phyloP scores from a whole-genome alignment of 1,140 invertebrate species.

The Drosophila virilis region DNA sequence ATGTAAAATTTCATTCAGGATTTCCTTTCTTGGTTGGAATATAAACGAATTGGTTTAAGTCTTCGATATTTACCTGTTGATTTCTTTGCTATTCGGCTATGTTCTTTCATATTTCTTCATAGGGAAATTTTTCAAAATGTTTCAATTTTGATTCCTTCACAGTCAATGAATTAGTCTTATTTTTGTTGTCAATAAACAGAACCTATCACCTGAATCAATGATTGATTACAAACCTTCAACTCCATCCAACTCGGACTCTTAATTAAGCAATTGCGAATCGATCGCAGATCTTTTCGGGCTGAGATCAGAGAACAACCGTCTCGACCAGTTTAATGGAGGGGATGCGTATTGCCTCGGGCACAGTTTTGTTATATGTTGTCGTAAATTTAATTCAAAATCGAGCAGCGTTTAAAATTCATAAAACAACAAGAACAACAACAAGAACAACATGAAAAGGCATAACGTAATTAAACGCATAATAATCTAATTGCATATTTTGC shows the following conservation, averaged over 20 bases:
- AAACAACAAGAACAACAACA: conserved; percentile 10
- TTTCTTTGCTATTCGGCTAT: no score
- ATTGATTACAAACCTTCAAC: conserved; percentile 21
- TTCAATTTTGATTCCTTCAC: no score
- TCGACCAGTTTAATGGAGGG: not conserved
- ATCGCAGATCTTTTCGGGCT: not conserved
- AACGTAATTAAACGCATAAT: conserved; percentile 82
- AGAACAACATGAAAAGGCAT: conserved; percentile 48
- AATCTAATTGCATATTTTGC: conserved; percentile 83
- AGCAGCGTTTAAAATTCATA: conserved; percentile 47
- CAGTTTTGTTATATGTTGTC: conserved; percentile 9
- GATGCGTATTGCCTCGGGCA: not conserved
- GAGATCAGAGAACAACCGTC: not conserved
- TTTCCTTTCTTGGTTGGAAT: not conserved
- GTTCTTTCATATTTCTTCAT: no score
- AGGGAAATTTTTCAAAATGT: no score
- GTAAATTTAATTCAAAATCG: conserved; percentile 37
- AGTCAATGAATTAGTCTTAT: not conserved
- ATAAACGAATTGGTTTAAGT: not conserved
- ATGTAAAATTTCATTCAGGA: no score
- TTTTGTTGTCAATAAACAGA: conserved; percentile 9
- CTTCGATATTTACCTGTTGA: no score
- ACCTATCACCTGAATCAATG: conserved; percentile 1
- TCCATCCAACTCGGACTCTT: not conserved
- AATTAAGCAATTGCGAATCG: not conserved